These are phyloP conservation scores for Pseudachorutes palmiensis DNA, from an alignment of 1,140 invertebrate species.

Conservation along the genomic window DNA sequence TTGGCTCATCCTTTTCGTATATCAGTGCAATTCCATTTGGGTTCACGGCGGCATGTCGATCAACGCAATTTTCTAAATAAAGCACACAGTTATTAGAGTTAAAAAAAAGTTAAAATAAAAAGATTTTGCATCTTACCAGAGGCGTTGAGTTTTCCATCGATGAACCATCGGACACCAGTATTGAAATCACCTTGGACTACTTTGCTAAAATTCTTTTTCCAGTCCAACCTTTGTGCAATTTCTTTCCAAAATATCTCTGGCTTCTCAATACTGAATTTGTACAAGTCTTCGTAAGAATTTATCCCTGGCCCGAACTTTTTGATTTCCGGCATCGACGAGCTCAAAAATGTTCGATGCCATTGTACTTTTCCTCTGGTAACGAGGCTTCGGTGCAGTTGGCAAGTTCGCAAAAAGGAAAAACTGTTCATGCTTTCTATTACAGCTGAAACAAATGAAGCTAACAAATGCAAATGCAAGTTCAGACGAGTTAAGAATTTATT, in stretches of 20 bases:
- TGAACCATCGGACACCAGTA: slow-evolving; percentile 43
- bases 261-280: slow-evolving; percentile 41
- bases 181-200: slow-evolving; percentile 44
- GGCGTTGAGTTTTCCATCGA: slow-evolving; percentile 47
- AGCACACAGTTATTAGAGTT: slow-evolving; percentile 8
- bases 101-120: too few species aligned
- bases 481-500: too few species aligned
- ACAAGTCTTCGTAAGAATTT: slow-evolving; percentile 39
- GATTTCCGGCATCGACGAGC: slow-evolving; percentile 38
- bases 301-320: slow-evolving; percentile 37
- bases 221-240: slow-evolving; percentile 44
- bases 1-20: slow-evolving; percentile 53
- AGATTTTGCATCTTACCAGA: slow-evolving; percentile 45
- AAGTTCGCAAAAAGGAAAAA: slow-evolving; percentile 4
- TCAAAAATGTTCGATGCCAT: slow-evolving; percentile 26
- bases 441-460: too few species aligned
- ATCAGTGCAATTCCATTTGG: slow-evolving; percentile 47
- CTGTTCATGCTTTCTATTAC: background rate
- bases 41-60: slow-evolving; percentile 44
- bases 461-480: too few species aligned
- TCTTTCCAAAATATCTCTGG: slow-evolving; percentile 48
- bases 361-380: background rate
- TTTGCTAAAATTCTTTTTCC: slow-evolving; percentile 45
- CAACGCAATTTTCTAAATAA: slow-evolving; percentile 49
- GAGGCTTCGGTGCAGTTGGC: background rate